Percentiles rank a stretch among this genome's conserved stretches.
Conservation (phyloP, 2,113 vertebrate species). For the Gymnarchus niloticus region DNA sequence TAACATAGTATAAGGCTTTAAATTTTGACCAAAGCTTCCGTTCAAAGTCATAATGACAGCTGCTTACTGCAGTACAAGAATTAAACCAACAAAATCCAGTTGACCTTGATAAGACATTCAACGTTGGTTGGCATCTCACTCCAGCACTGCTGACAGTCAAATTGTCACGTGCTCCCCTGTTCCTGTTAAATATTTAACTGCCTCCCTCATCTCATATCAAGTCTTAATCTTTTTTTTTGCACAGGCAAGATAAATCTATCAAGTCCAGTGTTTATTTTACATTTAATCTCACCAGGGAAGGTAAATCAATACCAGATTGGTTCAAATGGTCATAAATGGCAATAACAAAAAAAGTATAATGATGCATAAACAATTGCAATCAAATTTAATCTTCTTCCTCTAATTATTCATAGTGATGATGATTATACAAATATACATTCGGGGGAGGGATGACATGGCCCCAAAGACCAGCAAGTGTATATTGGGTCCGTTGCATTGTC, state of each 20-base stretch:
- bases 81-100: not conserved
- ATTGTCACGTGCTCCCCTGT: not conserved
- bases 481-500: too few relatives aligned
- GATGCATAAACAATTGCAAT: too few relatives aligned
- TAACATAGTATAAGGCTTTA: not conserved
- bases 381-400: too few relatives aligned
- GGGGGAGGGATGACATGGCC: too few relatives aligned
- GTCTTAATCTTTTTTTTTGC: not conserved
- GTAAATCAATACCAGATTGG: not conserved
- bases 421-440: too few relatives aligned
- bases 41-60: not conserved
- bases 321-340: too few relatives aligned
- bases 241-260: not conserved
- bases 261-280: not conserved
- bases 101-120: conserved; percentile 8
- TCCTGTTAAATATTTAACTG: conserved; percentile 17
- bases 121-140: not conserved
- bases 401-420: too few relatives aligned
- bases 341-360: too few relatives aligned
- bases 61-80: not conserved
- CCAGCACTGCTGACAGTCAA: not conserved
- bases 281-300: not conserved
- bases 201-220: not conserved
- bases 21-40: not conserved
- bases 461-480: too few relatives aligned